Evolutionary conservation across 2,888 invertebrate species (phyloP).

Genomic region (Plagodis pulveraria): DNA sequence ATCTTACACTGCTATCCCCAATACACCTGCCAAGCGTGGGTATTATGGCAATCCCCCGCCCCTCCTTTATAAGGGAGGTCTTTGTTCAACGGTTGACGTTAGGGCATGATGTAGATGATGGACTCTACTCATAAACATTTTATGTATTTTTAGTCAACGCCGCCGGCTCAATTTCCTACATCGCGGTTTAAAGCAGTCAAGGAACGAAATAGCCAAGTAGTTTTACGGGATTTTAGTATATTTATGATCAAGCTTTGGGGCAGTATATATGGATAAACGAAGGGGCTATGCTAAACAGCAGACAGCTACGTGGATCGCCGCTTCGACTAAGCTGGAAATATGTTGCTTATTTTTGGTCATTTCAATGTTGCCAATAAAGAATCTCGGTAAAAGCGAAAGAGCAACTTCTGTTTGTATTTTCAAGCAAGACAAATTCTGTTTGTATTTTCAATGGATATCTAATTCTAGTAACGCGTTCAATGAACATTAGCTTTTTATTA

Average conservation of each 20-base stretch:
- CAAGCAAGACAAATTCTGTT: no score
- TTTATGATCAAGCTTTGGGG: slow-evolving; percentile 12
- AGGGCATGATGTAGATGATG: no score
- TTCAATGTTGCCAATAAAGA: neutral
- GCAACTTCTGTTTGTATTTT: no score
- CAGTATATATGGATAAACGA: slow-evolving; percentile 25
- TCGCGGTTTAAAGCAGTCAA: neutral
- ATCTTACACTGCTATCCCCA: no score
- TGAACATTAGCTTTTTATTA: no score
- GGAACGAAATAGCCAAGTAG: neutral
- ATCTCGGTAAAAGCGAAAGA: neutral
- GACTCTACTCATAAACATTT: no score
- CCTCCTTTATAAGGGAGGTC: no score
- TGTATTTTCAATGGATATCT: no score
- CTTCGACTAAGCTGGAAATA: slow-evolving; percentile 20
- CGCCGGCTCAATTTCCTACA: neutral
- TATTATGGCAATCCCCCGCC: no score
- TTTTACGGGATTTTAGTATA: neutral
- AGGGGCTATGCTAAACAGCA: slow-evolving; percentile 27
- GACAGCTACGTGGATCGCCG: slow-evolving; percentile 21
- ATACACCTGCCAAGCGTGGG: no score
- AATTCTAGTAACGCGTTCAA: no score
- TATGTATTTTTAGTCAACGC: neutral
- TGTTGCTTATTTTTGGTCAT: slow-evolving; percentile 9
- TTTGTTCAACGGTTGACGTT: no score